These are phyloP conservation scores for Kryptolebias ocellatus DNA, from an alignment of 2,797 vertebrate species.

Conservation along the genomic window DNA sequence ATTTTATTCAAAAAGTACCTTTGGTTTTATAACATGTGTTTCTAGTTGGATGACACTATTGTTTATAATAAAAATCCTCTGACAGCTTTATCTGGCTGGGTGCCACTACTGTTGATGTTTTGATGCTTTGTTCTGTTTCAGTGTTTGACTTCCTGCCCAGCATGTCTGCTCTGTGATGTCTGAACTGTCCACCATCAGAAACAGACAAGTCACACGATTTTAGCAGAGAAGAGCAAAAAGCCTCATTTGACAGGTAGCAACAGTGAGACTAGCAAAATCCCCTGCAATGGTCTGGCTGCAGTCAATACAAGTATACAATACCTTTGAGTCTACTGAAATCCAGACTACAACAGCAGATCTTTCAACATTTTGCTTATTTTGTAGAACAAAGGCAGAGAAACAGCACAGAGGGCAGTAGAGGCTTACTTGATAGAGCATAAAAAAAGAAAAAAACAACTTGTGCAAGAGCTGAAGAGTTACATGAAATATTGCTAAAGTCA, in stretches of 20 bases:
- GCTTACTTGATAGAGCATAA: conserved; percentile 40
- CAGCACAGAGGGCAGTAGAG: conserved; percentile 31
- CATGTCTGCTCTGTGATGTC: neutral
- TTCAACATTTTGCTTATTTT: conserved; percentile 18
- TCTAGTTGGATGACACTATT: no score
- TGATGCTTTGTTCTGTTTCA: neutral
- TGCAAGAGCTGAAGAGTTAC: conserved; percentile 28
- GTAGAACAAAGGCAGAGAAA: conserved; percentile 28
- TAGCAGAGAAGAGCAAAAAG: neutral
- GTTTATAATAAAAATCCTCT: neutral
- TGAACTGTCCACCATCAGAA: neutral
- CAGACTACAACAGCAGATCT: neutral
- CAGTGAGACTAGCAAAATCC: no score
- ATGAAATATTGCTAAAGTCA: conserved; percentile 42
- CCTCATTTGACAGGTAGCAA: neutral
- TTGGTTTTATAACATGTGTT: no score
- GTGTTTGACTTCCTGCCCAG: neutral
- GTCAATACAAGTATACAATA: neutral
- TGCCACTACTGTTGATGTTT: neutral
- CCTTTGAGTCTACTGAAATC: neutral
- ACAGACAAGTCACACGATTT: neutral
- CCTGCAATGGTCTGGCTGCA: neutral
- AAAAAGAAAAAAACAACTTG: conserved; percentile 30
- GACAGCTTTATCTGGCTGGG: neutral
- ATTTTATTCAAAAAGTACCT: no score